These are phyloP conservation scores for Spialia ferax DNA, from an alignment of 2,888 invertebrate genomes.

Conservation along the genomic window DNA sequence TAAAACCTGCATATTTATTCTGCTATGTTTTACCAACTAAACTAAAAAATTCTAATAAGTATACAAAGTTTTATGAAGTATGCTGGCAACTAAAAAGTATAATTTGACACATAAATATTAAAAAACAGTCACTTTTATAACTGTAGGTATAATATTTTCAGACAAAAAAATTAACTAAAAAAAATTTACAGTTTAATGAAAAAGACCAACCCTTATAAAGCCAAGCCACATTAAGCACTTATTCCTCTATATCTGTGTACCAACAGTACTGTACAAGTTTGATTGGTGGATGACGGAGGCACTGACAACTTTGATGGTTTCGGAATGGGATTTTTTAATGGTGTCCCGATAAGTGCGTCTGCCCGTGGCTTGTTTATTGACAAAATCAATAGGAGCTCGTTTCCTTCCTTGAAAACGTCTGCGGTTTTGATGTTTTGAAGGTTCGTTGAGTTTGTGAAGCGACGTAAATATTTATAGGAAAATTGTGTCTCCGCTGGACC, in stretches of 20 bases:
- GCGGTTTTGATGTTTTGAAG: constrained; percentile 31
- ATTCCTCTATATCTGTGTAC: constrained; percentile 34
- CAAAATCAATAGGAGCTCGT: constrained; percentile 26
- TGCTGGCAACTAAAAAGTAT: too few species aligned
- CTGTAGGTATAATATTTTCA: too few species aligned
- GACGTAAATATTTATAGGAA: not conserved
- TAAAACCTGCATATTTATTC: too few species aligned
- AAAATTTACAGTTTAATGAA: too few species aligned
- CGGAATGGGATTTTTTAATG: constrained; percentile 60
- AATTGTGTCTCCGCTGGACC: not conserved
- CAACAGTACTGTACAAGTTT: constrained; percentile 52
- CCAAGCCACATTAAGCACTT: constrained; percentile 11
- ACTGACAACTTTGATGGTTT: constrained; percentile 57
- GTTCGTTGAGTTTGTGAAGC: constrained; percentile 26
- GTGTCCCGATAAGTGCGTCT: constrained; percentile 51
- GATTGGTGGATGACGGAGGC: constrained; percentile 60
- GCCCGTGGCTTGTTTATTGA: constrained; percentile 50
- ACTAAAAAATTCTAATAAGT: too few species aligned
- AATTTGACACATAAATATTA: too few species aligned
- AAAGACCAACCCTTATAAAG: too few species aligned
- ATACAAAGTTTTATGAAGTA: too few species aligned
- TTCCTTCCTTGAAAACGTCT: constrained; percentile 23
- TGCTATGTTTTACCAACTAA: too few species aligned
- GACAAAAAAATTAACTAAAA: too few species aligned
- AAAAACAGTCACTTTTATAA: too few species aligned